These are phyloP conservation scores for Centropyge bicolor DNA, from an alignment of 2,797 vertebrate genomes.

Conservation along the genomic window DNA sequence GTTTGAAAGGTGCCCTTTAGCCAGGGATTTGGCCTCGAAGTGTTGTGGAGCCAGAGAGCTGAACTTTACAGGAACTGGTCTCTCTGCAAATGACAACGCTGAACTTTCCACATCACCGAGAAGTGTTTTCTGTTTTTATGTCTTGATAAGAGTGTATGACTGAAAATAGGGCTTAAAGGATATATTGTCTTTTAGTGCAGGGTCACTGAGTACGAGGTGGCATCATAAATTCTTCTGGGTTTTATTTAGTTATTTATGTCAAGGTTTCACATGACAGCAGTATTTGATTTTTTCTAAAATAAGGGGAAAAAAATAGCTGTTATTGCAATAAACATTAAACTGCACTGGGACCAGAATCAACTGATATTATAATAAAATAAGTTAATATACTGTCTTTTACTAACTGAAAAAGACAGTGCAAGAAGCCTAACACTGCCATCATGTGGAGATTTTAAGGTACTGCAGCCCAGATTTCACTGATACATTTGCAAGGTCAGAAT, in stretches of 20 bases:
- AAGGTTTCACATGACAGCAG: not conserved
- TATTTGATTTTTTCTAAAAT: not conserved
- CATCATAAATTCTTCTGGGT: not conserved
- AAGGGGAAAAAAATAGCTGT: not conserved
- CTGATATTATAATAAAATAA: not conserved
- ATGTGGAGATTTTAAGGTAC: not conserved
- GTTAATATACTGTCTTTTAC: too few relatives aligned
- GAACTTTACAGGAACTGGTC: too few relatives aligned
- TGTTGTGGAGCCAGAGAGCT: not conserved
- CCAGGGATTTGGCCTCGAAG: not conserved
- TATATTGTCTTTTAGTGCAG: not conserved
- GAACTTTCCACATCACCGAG: not conserved
- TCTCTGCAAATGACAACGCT: not conserved
- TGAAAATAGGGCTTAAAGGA: not conserved
- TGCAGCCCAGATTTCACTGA: not conserved
- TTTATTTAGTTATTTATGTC: not conserved
- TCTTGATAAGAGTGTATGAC: not conserved
- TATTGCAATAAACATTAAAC: not conserved
- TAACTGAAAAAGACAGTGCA: not conserved
- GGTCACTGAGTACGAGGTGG: not conserved
- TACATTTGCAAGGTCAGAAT: not conserved
- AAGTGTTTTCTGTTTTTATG: not conserved
- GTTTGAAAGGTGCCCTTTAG: not conserved
- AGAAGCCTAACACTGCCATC: slow-evolving; percentile 45
- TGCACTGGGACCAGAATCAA: not conserved